Evolutionary conservation across 2,797 vertebrate species (phyloP), one percentile per base, ranked within the genome.

Genomic region (Acridotheres tristis): DNA sequence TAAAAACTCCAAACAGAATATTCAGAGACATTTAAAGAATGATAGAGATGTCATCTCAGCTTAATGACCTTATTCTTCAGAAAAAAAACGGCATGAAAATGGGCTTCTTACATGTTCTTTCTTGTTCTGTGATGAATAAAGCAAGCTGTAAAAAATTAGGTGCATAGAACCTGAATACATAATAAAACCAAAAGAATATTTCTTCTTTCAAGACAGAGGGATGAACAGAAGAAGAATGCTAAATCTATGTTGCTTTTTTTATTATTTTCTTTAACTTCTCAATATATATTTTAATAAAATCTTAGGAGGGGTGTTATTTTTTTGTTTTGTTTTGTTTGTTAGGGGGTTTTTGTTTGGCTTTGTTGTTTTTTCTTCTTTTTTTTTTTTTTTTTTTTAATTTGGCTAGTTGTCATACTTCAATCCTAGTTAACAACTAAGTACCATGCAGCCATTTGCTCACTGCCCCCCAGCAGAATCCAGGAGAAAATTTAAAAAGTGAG

Each of bases 1-100:
- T 89, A 90, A 81, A 90, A 69, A 15, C 13, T 53, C 42, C 36
- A 58, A 90, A 40, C 5, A 92, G 38, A 90, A 79, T 74, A 71
- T 51, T 88, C 32, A 82, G 63, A 91, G 34, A 36, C 42, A 48
- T 77, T 93, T 76, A 72, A 89, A 92, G 53, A 90, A 89, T 71
- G 5, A 67, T 58, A 89, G 48, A 25, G 17, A 55, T 85, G 38
- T 13, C 58, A 82, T 63, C 48, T 76, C 77, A 91, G 32, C 32
- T 69, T 88, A 80, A 81, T 45, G 26, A 82, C 25, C 18, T 82
- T 85, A 82, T 88, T 88, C 38, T 67, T 93, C 55, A 84, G 40
- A 30, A 90, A 81, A 75, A 93, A 92, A 82, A 14, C 25, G 30
- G 29, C 34, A 45, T 8, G 30, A 80, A 88, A 93, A 88, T n/a